phyloP scores from a whole-genome alignment of 2,113 vertebrate genomes.

The Callospermophilus lateralis region DNA sequence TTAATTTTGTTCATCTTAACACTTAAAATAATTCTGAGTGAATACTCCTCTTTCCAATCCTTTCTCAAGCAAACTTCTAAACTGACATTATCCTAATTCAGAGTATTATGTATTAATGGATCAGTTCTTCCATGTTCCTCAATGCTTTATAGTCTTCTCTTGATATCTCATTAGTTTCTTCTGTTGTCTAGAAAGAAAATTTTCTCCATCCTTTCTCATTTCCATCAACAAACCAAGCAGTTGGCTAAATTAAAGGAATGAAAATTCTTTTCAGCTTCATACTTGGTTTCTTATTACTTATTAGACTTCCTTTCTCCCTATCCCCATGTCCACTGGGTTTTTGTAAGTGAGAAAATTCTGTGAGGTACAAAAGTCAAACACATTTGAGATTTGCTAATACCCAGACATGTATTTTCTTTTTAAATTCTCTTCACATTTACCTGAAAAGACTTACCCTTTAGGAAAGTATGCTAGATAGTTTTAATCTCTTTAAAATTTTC shows the following conservation, averaged over 20 bases:
- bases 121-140: background rate
- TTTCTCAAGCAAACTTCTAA: background rate
- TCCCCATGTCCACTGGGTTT: background rate
- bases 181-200: background rate
- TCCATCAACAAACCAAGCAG: background rate
- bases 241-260: conserved; percentile 44
- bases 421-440: background rate
- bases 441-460: conserved; percentile 20
- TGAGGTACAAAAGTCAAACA: background rate
- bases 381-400: background rate
- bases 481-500: conserved; percentile 9
- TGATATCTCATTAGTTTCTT: background rate
- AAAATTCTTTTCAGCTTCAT: conserved; percentile 22
- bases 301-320: background rate
- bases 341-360: background rate
- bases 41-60: background rate
- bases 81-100: background rate
- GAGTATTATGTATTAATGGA: background rate
- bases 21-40: background rate
- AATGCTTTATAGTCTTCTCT: background rate
- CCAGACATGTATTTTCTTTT: background rate
- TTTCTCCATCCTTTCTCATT: conserved; percentile 13
- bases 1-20: conserved; percentile 36
- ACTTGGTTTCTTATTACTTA: background rate
- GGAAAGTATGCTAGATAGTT: background rate